Evolutionary conservation across 2,113 vertebrate genomes (phyloP), one percentile per base, ranked within the genome.

Genomic region (Callospermophilus lateralis): DNA sequence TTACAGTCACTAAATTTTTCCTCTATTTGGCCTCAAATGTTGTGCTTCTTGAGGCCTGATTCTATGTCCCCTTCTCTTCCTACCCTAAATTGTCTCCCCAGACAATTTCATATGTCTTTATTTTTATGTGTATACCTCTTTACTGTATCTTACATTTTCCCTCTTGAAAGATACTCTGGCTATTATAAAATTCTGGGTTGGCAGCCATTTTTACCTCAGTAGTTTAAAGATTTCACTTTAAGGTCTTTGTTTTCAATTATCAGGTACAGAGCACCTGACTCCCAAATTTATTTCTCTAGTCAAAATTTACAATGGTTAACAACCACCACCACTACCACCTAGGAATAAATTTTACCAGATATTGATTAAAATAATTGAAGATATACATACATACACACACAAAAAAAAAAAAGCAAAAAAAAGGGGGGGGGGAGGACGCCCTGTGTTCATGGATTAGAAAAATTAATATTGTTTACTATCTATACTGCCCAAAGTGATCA

Each of bases 191-290:
- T 68, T 58, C 53, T 72, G 42, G 0, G 32, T 17, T 72, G 85
- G 39, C 39, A 93, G 58, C 37, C 55, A 58, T 58, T 58, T 45
- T 58, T 58, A 58, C 22, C 55, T 58, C 55, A 58, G 53, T 58
- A 58, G 20, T 58, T 22, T 24, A 58, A 58, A 58, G 55, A 58
- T 58, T 24, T 4, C 20, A 58, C 20, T 58, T 22, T 58, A 58
- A 58, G 20, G 55, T 22, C 20, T 58, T 48, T 89, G 32, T 72
- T 94, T 95, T 93, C 55, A 89, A n/a, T 51, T 74, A 93, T 30
- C 65, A 94, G 55, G 53, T 39, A 68, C 45, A 79, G 0, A 42
- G 67, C 48, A 74, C 67, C 2, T 74, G 72, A 79, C 24, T 89
- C 65, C 8, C 37, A 86, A 68, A 51, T 42, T 32, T 55, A 1